Evolutionary conservation across 2,888 invertebrate species (phyloP).

Genomic region (Tiliacea aurago): DNA sequence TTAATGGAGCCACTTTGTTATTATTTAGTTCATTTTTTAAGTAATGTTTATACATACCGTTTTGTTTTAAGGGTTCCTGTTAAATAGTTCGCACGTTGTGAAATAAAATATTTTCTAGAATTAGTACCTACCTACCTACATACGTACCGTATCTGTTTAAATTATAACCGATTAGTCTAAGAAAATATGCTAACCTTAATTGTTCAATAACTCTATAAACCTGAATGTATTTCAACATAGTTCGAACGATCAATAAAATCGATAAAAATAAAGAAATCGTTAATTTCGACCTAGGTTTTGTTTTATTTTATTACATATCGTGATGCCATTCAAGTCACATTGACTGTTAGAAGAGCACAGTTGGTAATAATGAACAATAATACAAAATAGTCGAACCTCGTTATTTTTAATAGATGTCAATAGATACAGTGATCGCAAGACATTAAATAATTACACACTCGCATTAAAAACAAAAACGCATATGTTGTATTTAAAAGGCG

Average conservation of each 20-base stretch:
- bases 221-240: not conserved
- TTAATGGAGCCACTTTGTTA: constrained; percentile 44
- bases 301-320: constrained; percentile 21
- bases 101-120: not conserved
- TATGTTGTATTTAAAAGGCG: constrained; percentile 68
- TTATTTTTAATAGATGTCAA: constrained; percentile 38
- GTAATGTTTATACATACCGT: constrained; percentile 9
- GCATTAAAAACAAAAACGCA: constrained; percentile 69
- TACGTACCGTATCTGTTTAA: not conserved
- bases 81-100: constrained; percentile 9
- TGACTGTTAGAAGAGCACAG: constrained; percentile 3
- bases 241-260: constrained; percentile 7
- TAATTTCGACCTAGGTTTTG: not conserved
- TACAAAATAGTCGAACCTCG: constrained; percentile 12
- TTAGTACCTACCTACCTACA: no score
- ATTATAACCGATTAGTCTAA: not conserved
- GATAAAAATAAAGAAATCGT: constrained; percentile 13
- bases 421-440: constrained; percentile 38
- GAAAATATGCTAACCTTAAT: not conserved
- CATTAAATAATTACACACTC: constrained; percentile 64
- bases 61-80: constrained; percentile 20
- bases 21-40: constrained; percentile 36
- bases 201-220: not conserved
- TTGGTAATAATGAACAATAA: constrained; percentile 23
- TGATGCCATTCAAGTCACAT: constrained; percentile 29